Conservation (phyloP, 2,113 vertebrate genomes). For the Peromyscus maniculatus region DNA sequence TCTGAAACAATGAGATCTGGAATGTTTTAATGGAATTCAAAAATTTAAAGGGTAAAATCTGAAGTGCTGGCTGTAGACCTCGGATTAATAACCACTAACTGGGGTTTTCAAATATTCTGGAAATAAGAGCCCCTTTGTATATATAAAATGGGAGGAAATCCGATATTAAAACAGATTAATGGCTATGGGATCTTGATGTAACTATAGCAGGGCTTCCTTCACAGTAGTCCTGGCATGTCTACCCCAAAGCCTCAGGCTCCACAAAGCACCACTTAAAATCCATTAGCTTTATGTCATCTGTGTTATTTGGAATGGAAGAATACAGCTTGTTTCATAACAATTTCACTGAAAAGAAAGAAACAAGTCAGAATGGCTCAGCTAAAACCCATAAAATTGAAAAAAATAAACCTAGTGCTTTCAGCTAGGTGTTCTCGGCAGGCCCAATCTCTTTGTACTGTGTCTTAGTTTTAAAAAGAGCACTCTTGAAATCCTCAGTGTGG, state of each 20-base stretch:
- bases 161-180: background rate
- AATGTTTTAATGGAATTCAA: conserved; percentile 31
- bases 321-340: conserved; percentile 25
- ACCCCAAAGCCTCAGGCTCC: background rate
- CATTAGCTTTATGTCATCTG: background rate
- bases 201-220: background rate
- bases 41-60: conserved; percentile 43
- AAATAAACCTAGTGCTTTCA: background rate
- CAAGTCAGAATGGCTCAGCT: background rate
- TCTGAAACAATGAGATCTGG: conserved; percentile 46
- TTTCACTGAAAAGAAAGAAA: background rate
- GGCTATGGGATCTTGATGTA: background rate
- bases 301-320: background rate
- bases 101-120: background rate
- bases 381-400: background rate
- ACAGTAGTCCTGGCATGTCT: background rate
- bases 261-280: background rate
- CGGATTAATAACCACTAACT: background rate
- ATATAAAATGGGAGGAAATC: background rate
- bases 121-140: background rate
- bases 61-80: background rate
- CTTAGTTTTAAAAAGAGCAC: background rate
- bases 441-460: background rate
- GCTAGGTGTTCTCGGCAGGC: background rate
- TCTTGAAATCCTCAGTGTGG: background rate